Base-by-base conservation (phyloP, 2,797 vertebrate species). In the Vireo griseus region DNA sequence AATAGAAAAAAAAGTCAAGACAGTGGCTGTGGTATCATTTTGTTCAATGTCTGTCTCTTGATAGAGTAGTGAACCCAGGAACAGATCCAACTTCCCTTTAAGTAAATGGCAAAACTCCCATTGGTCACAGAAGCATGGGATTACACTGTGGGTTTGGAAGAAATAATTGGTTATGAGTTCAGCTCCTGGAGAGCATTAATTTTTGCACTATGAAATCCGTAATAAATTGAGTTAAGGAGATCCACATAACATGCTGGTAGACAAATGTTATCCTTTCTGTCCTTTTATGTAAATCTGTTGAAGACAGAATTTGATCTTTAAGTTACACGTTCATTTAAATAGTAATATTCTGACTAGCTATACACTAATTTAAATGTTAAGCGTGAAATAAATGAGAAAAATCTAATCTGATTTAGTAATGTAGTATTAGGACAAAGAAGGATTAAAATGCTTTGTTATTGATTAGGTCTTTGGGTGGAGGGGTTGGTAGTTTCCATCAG, bases 251-350 rank as follows among this genome's bases (percentile, higher is more conserved):
- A 87, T 82, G 51, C 88, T 96, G 79, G 29, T 91, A 91, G 92
- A 58, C 61, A 96, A 91, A 94, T 90, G 87, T 94, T 95, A 78
- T 87, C 58, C 61, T 88, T 94, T 91, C 86, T 90, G 67, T 93
- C 45, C 65, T 93, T 89, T 85, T 86, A 77, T 91, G 61, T 92
- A 92, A 95, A 94, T 94, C 65, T 86, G 15, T 67, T 86, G 88
- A 96, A 91, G 93, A 67, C 72, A 58, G 68, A 92, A 88, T 93
- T 95, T 91, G 79, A 94, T 96, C 91, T 93, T 78, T 80, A 87
- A 86, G 91, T 88, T 93, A 48, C 51, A 72, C 0, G 26, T 94
- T 93, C 74, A 86, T 93, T 95, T 94, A 79, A 93, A 94, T 86
- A 83, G 81, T 67, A 57, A 74, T 93, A 82, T 90, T 77, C 20